Evolutionary conservation across 2,113 vertebrate species (phyloP).

Genomic region (Cyprinodon variegatus): DNA sequence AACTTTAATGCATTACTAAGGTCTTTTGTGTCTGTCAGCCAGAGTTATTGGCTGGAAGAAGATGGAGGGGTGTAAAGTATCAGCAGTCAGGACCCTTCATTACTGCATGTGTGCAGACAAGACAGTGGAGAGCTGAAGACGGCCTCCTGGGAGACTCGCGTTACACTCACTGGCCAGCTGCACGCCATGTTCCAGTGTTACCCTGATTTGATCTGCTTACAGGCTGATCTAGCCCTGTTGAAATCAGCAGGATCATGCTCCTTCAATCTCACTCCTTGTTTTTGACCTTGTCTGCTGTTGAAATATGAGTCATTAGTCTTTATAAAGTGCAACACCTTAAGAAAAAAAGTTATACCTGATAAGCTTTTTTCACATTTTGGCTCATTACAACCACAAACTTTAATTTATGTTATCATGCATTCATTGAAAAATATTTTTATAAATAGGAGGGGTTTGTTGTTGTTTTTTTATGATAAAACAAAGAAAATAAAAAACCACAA

Average conservation of each 20-base stretch:
- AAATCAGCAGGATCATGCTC: slow-evolving; percentile 25
- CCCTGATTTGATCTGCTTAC: slow-evolving; percentile 25
- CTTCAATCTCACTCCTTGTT: neutral
- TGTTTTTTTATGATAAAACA: too few species aligned
- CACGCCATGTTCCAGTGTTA: slow-evolving; percentile 14
- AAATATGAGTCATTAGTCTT: neutral
- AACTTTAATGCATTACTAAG: slow-evolving; percentile 24
- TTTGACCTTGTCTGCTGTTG: slow-evolving; percentile 26
- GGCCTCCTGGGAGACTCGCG: slow-evolving; percentile 52
- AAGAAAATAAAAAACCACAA: neutral
- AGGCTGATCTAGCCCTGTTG: slow-evolving; percentile 18
- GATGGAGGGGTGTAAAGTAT: slow-evolving; percentile 45
- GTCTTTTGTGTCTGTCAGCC: slow-evolving; percentile 35
- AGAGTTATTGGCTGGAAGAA: slow-evolving; percentile 21
- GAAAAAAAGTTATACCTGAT: neutral
- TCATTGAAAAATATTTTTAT: too few species aligned
- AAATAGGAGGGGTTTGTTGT: too few species aligned
- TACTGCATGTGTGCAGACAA: slow-evolving; percentile 10
- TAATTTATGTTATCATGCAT: neutral
- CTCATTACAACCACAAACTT: neutral
- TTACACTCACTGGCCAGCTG: slow-evolving; percentile 36
- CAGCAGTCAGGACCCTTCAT: slow-evolving; percentile 10
- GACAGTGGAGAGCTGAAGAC: slow-evolving; percentile 49
- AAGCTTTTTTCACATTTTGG: neutral
- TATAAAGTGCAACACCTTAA: neutral